Evolutionary conservation across 2,113 vertebrate species (phyloP), one percentile per base, ranked within the genome.

Genomic region (Menidia beryllina): DNA sequence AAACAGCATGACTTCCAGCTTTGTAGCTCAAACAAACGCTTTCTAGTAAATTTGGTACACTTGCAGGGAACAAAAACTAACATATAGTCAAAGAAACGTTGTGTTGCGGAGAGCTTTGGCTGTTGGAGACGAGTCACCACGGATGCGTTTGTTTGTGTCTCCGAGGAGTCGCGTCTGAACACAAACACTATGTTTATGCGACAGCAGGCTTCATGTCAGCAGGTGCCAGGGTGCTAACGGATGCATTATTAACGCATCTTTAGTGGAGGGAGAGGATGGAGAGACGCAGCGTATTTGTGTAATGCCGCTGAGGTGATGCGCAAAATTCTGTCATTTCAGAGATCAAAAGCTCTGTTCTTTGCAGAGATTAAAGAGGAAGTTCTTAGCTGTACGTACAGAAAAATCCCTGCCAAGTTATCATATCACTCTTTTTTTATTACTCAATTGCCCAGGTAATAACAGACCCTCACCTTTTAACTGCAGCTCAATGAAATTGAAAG

Each of bases 191-290:
- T 34, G 71, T 57, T 58, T 70, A 48, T 50, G 26, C 14, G 45
- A 68, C 47, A 7, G 54, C 52, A 20, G 59, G 21, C 60, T 59
- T 74, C n/a, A n/a, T n/a, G n/a, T n/a, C n/a, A n/a, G n/a, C 25
- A 45, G 2, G 60, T 68, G 48, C 66, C 36, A 3, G 1, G 1
- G 38, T 27, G 13, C 76, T 50, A 61, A 67, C 36, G 4, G 49
- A 83, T 80, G 14, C 65, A 78, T 86, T 83, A 84, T 80, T 85
- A 82, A 82, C 61, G 54, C 51, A 1, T 61, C 75, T 65, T 56
- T 66, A 19, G 52, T 60, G 17, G 24, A 62, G 55, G 36, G 47
- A 25, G 63, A 41, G 21, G 39, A n/a, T 27, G 36, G 26, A 19
- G 15, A 62, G 19, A 26, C 25, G 1, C 30, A 34, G 10, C 30